Conservation (phyloP, 2,113 vertebrate genomes). For the Alectura lathami region DNA sequence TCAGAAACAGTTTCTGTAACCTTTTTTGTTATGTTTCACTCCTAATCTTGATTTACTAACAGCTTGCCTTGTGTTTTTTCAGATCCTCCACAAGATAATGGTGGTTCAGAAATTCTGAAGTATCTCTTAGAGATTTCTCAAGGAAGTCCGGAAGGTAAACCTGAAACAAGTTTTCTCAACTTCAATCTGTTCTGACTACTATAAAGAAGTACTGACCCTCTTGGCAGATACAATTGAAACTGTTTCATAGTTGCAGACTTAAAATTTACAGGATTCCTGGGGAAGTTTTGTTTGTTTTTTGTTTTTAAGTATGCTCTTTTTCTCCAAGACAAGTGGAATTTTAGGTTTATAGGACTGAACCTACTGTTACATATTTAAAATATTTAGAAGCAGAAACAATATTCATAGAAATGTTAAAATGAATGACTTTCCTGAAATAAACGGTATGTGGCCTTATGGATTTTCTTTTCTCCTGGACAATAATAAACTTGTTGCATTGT, state of each 20-base stretch:
- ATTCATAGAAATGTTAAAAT: not conserved
- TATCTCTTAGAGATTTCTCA: constrained; percentile 94
- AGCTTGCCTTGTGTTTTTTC: not conserved
- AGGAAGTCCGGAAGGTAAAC: constrained; percentile 89
- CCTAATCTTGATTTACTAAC: not conserved
- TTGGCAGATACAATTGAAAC: not conserved
- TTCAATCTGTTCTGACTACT: not conserved
- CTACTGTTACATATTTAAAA: not conserved
- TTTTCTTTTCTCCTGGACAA: not conserved
- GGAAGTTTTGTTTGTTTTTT: not conserved
- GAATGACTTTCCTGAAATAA: not conserved
- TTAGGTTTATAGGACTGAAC: not conserved
- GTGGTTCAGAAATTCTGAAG: constrained; percentile 92
- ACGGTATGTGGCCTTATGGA: too few species aligned
- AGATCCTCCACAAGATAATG: constrained; percentile 95
- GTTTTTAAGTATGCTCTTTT: not conserved
- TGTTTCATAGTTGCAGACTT: not conserved
- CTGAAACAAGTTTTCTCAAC: not conserved
- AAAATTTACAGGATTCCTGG: not conserved
- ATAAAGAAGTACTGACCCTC: not conserved
- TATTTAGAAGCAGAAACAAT: not conserved
- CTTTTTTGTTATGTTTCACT: not conserved
- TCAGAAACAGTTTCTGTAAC: not conserved
- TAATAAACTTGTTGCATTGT: not conserved
- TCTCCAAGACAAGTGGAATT: not conserved